Base-by-base conservation (phyloP, 2,888 invertebrate genomes). In the Branchellion lobata region DNA sequence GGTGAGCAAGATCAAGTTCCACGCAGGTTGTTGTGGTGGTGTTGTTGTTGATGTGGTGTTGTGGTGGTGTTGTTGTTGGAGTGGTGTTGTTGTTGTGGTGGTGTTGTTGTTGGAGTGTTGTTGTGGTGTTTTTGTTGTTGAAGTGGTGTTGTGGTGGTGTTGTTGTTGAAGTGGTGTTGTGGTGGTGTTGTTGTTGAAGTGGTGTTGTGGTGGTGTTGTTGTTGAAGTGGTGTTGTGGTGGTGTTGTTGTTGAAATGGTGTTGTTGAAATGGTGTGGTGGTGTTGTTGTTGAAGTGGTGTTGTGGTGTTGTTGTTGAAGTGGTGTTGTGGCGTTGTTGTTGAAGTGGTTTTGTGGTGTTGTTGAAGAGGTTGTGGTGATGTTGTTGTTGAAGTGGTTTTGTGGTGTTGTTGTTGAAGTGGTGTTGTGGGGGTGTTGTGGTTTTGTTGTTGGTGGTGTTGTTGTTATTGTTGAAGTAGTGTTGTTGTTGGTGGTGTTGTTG, bases 1-100 rank as follows among this genome's bases (percentile, higher is more conserved):
- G 96, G 92, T 94, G 24, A 92, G 92, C 85, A 96, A 95, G 89
- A 92, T 98, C 83, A 91, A 92, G 79, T 96, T 96, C 91, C 95
- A 96, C 88, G 96, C 98, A 83, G 86, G 86, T 86, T 83, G 79
- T 84, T 36, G 33, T 34, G 72, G 72, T 14, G n/a, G n/a, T n/a
- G n/a, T n/a, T n/a, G n/a, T n/a, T n/a, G n/a, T n/a, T n/a, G n/a
- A n/a, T n/a, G n/a, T n/a, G n/a, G n/a, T n/a, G n/a, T n/a, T n/a
- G 29, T 33, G 69, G 69, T 33, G 24, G 24, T 27, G 34, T 27
- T n/a, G 31, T 69, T 69, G n/a, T 27, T 69, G 24, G 29, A 11
- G 24, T 69, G 31, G 24, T 47, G 18, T 69, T 69, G 69, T 27
- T 69, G n/a, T n/a, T 69, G 0, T 31, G 8, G 47, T 47, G 47